Conservation (phyloP, 2,797 vertebrate species). For the Sparidentex hasta region DNA sequence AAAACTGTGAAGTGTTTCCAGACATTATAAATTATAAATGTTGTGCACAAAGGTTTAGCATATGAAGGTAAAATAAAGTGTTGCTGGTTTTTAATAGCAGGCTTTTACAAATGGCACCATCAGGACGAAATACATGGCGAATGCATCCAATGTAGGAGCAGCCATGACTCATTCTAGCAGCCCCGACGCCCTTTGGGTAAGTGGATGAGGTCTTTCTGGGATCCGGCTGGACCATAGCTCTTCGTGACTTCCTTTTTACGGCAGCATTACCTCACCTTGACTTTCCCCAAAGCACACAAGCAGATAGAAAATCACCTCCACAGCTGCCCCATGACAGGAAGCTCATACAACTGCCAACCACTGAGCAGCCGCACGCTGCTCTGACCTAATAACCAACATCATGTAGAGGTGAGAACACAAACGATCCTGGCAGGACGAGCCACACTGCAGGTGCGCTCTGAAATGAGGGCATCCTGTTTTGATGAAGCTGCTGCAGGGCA, state of each 20-base stretch:
- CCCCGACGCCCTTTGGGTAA: conserved; percentile 28
- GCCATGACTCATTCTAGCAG: conserved; percentile 52
- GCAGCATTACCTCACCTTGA: conserved; percentile 73
- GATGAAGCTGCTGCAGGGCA: conserved; percentile 9
- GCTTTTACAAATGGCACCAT: conserved; percentile 20
- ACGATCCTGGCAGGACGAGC: conserved; percentile 23
- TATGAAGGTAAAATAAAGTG: not conserved
- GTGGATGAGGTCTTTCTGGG: conserved; percentile 42
- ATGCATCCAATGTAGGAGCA: not conserved
- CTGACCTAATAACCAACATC: conserved; percentile 43
- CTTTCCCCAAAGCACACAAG: conserved; percentile 57
- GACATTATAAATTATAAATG: not conserved
- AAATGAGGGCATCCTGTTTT: conserved; percentile 14
- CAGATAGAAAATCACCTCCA: conserved; percentile 55
- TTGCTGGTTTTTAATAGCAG: not conserved
- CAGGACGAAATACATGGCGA: conserved; percentile 8
- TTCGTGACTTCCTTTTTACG: conserved; percentile 57
- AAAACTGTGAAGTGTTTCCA: not conserved
- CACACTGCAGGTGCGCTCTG: not conserved
- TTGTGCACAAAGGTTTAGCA: not conserved
- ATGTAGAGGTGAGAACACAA: conserved; percentile 33
- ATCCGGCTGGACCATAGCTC: conserved; percentile 40
- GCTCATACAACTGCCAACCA: conserved; percentile 12
- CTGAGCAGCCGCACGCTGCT: conserved; percentile 44
- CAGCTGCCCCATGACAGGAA: conserved; percentile 31